Evolutionary conservation across 2,113 vertebrate genomes (phyloP), one percentile per base, ranked within the genome.

Genomic region (Pitta sordida): DNA sequence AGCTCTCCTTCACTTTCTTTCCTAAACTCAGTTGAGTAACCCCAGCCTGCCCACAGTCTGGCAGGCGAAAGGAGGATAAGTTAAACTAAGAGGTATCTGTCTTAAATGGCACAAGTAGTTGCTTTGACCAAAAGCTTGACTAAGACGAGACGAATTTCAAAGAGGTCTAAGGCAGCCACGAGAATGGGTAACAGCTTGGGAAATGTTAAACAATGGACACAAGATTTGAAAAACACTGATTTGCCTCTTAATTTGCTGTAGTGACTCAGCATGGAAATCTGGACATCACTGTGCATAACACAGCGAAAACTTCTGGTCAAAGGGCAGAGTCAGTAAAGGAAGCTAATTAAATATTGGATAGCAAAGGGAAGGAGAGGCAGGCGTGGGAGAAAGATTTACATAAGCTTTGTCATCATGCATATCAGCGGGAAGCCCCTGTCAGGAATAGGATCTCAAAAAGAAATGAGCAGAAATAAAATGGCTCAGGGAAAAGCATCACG

Each of bases 301-400:
- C 29, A 88, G 84, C 59, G 71, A 79, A 95, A 95, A 92, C 48
- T 36, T 80, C 70, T 70, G 75, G 82, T 88, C 90, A 92, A 91
- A 85, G 90, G 76, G 68, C 91, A 94, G 78, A 3, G 56, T 70
- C 71, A 94, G 85, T 53, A 78, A 87, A 92, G 37, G 56, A 63
- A 96, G 52, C 39, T 85, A 80, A 95, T 94, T 94, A 91, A 94
- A 83, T 90, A 87, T 71, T 88, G 90, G 91, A n/a, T 55, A 90
- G 87, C 63, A 87, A 74, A 86, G 76, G 76, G 76, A 85, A 88
- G 52, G 51, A 84, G 84, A 94, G 85, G 36, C 59, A 85, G n/a
- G 64, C 63, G 6, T 91, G 64, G 88, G 71, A 95, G 93, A 86
- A 91, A 93, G 79, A 80, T 93, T 90, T 86, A 93, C 79, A 80